phyloP scores from a whole-genome alignment of 2,113 vertebrate species.

The Podilymbus podiceps region DNA sequence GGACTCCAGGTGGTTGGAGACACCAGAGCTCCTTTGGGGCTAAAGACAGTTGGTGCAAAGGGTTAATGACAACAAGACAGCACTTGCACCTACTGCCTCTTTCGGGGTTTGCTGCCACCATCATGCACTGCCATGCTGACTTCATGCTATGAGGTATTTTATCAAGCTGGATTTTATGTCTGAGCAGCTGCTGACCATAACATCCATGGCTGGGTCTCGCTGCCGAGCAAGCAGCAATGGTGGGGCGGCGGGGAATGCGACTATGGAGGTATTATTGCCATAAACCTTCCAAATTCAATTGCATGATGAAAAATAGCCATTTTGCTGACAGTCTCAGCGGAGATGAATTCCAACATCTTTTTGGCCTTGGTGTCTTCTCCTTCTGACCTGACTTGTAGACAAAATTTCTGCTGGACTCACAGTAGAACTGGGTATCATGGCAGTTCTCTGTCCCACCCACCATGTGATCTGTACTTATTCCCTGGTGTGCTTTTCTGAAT shows the following conservation, averaged over 20 bases:
- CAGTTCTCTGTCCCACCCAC: neutral
- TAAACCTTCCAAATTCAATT: neutral
- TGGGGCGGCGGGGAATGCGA: neutral
- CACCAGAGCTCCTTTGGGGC: neutral
- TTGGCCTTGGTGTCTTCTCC: neutral
- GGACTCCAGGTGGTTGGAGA: neutral
- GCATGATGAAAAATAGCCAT: neutral
- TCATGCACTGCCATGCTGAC: accelerated
- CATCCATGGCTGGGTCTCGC: neutral
- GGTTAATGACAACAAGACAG: neutral
- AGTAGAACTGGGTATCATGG: neutral
- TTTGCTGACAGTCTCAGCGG: neutral
- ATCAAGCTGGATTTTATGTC: neutral
- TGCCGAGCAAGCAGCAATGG: neutral
- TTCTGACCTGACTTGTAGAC: neutral
- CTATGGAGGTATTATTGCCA: neutral
- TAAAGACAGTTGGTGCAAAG: neutral
- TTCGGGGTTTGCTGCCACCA: neutral
- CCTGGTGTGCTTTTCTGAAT: neutral
- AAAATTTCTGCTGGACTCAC: neutral
- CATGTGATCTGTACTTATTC: neutral
- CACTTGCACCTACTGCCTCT: neutral
- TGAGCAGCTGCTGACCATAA: neutral
- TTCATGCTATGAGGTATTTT: neutral
- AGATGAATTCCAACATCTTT: neutral